A percentile compares a stretch with the other conserved stretches of the same genome.
Conservation (phyloP, 2,888 invertebrate species). For the Epinotia bilunana region DNA sequence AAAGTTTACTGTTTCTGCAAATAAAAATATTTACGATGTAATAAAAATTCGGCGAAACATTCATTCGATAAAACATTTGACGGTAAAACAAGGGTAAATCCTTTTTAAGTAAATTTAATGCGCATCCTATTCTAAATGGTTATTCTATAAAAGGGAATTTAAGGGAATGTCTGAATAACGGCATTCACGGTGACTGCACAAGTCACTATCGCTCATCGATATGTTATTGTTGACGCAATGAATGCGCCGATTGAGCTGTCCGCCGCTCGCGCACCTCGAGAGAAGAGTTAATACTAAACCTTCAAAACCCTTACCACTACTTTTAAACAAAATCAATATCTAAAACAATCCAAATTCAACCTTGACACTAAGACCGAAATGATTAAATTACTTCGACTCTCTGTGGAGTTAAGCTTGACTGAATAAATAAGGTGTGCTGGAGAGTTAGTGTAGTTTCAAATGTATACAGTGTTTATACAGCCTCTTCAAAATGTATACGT, state of each 20-base stretch:
- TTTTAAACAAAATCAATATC: conserved; percentile 7
- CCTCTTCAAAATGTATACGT: conserved; percentile 41
- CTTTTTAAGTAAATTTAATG: conserved; percentile 1
- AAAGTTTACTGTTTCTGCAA: no score
- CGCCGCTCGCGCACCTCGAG: conserved; percentile 45
- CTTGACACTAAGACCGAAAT: not conserved
- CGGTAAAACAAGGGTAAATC: not conserved
- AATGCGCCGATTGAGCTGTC: conserved; percentile 61
- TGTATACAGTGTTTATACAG: conserved; percentile 39
- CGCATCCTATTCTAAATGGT: not conserved
- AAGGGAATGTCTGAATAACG: conserved; percentile 15
- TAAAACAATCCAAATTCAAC: not conserved
- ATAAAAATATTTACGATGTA: no score
- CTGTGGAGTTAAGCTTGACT: not conserved
- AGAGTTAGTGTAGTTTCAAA: conserved; percentile 41
- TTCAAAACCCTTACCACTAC: not conserved
- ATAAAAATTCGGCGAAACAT: no score
- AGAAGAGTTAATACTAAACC: conserved; percentile 44
- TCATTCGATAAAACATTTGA: not conserved
- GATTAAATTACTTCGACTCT: not conserved
- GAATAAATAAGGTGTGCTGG: not conserved
- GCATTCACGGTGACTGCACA: conserved; percentile 18
- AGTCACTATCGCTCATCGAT: conserved; percentile 46
- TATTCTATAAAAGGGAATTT: conserved; percentile 11
- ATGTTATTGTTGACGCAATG: conserved; percentile 55